These are phyloP conservation scores for Coregonus clupeaformis DNA, from an alignment of 2,113 vertebrate genomes.

Conservation along the genomic window DNA sequence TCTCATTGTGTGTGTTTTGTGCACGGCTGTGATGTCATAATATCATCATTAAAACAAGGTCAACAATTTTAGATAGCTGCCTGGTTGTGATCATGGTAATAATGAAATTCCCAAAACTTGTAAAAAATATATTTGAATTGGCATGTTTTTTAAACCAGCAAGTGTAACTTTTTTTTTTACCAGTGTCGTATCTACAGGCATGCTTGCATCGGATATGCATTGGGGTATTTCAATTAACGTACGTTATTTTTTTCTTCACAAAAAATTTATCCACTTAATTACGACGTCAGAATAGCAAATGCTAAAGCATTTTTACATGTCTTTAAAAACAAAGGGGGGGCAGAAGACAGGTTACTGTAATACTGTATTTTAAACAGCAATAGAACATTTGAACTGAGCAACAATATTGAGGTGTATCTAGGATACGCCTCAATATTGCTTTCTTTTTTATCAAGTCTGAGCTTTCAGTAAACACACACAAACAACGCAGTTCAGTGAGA, in stretches of 20 bases:
- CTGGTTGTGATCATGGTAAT: constrained; percentile 31
- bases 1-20: constrained; percentile 46
- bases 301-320: constrained; percentile 51
- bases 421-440: constrained; percentile 60
- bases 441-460: constrained; percentile 54
- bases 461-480: constrained; percentile 66
- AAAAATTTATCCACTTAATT: constrained; percentile 57
- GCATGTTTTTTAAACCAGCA: constrained; percentile 34
- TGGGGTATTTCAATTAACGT: constrained; percentile 35
- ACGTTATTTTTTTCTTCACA: constrained; percentile 35
- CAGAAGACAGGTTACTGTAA: constrained; percentile 71
- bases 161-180: constrained; percentile 25
- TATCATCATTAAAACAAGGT: constrained; percentile 49
- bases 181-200: constrained; percentile 57
- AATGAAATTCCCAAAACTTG: constrained; percentile 31
- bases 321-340: background rate
- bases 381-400: constrained; percentile 75
- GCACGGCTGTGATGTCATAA: constrained; percentile 36
- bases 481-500: constrained; percentile 62
- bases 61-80: constrained; percentile 47
- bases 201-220: constrained; percentile 57
- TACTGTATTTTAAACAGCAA: constrained; percentile 84
- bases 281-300: constrained; percentile 59
- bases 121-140: constrained; percentile 54
- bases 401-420: too few relatives aligned